Evolutionary conservation across 2,888 invertebrate species (phyloP), one percentile per base, ranked within the genome.

Genomic region (Leptinotarsa rubiginosa): DNA sequence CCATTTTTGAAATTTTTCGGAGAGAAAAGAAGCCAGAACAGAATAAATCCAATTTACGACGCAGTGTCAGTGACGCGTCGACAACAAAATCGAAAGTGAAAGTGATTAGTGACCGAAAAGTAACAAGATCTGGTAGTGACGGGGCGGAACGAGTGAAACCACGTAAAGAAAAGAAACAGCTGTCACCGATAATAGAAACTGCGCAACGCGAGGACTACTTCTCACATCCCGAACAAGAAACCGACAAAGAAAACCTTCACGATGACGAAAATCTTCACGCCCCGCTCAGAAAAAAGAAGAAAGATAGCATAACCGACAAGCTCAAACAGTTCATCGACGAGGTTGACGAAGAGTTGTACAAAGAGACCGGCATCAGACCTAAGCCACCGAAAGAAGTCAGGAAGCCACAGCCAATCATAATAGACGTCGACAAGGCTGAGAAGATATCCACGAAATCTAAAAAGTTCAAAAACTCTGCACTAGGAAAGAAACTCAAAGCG

Each of bases 141-240:
- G 72, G 76, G 31, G 80, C 79, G 66, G 81, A 82, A 18, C 65
- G 70, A 49, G 70, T 70, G 16, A 81, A 67, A 13, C 90, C 90
- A 2, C 86, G 88, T 25, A 87, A 88, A 79, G 90, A 91, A 72
- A 93, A 93, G 83, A 89, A 92, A 73, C 95, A 94, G 83, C 85
- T 95, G 22, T 94, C 94, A 12, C 95, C 95, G 0, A 95, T 95
- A 69, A 94, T 95, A 78, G 95, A 95, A 87, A 92, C 92, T 77
- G 91, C 93, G 15, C 93, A 92, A 18, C 89, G 92, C 78, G 93
- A 93, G 81, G 93, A 93, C 84, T 93, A 92, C 82, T 93, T 75
- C 78, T 50, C 77, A 49, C 68, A 72, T 41, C 62, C 69, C 31
- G 72, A 70, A 47, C 31, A 74, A 47, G 68, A 75, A 52, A 69